Percentiles rank a stretch among this genome's conserved stretches.
These are phyloP conservation scores for Gracilinanus agilis DNA, from an alignment of 2,113 vertebrate species.

Conservation along the genomic window DNA sequence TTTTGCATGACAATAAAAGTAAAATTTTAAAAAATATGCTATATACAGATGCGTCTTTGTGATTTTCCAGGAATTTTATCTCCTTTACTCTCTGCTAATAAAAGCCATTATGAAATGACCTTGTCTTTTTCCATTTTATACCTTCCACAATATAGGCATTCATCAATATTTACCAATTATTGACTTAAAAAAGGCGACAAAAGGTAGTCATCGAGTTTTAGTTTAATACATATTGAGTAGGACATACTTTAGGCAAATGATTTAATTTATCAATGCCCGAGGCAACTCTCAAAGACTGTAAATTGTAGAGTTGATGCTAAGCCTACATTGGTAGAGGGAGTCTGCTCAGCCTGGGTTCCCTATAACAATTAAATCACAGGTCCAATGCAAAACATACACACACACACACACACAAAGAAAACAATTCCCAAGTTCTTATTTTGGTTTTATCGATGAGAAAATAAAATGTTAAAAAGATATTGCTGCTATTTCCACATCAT, in stretches of 20 bases:
- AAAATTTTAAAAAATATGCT: background rate
- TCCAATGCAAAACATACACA: background rate
- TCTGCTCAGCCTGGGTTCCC: background rate
- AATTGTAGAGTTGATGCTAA: background rate
- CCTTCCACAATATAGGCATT: background rate
- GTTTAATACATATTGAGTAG: background rate
- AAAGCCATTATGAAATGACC: background rate
- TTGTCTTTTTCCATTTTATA: background rate
- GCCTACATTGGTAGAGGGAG: background rate
- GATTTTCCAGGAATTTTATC: background rate
- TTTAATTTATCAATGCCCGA: background rate
- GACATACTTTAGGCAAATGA: background rate
- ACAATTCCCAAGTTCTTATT: slow-evolving; percentile 33
- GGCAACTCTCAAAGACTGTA: background rate
- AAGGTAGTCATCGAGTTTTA: background rate
- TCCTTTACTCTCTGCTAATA: background rate
- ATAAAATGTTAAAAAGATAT: slow-evolving; percentile 22
- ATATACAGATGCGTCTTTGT: background rate
- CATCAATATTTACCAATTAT: background rate
- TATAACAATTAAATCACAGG: background rate
- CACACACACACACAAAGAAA: too few species aligned
- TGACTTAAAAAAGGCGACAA: background rate
- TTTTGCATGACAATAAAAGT: too few species aligned
- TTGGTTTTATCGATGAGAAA: slow-evolving; percentile 40
- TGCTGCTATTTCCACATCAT: slow-evolving; percentile 37